Percentiles rank a stretch among this genome's conserved stretches.
phyloP scores from a whole-genome alignment of 2,113 vertebrate species.

The Equus quagga region DNA sequence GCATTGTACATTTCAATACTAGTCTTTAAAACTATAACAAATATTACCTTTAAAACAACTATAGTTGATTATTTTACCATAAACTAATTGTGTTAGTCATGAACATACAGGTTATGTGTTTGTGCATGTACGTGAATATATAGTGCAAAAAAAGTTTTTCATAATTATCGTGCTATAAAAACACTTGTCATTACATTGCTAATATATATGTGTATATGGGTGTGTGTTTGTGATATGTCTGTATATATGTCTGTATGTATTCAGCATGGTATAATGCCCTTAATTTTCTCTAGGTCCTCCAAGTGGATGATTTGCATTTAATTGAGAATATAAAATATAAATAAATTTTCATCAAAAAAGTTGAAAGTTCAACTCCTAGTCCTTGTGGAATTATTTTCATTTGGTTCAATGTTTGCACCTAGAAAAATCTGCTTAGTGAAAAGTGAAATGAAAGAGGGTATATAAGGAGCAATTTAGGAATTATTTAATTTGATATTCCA shows the following conservation, averaged over 20 bases:
- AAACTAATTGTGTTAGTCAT: neutral
- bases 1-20: neutral
- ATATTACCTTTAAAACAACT: neutral
- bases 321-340: neutral
- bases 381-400: neutral
- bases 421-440: neutral
- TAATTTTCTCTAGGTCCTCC: neutral
- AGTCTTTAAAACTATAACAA: neutral
- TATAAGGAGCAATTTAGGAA: neutral
- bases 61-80: neutral
- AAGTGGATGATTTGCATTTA: conserved; percentile 29
- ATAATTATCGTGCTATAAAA: neutral
- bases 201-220: neutral
- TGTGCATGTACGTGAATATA: neutral
- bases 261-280: neutral
- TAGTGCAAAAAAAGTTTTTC: neutral
- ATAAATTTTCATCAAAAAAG: conserved; percentile 7
- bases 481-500: conserved; percentile 9
- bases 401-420: neutral
- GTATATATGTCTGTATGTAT: neutral
- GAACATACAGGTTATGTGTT: neutral
- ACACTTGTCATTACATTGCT: neutral
- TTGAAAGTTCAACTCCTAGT: neutral
- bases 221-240: neutral
- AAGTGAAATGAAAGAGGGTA: neutral